A percentile compares a stretch with the other conserved stretches of the same genome.
phyloP scores from a whole-genome alignment of 2,113 vertebrate species.

The Pogonocichla stellata region DNA sequence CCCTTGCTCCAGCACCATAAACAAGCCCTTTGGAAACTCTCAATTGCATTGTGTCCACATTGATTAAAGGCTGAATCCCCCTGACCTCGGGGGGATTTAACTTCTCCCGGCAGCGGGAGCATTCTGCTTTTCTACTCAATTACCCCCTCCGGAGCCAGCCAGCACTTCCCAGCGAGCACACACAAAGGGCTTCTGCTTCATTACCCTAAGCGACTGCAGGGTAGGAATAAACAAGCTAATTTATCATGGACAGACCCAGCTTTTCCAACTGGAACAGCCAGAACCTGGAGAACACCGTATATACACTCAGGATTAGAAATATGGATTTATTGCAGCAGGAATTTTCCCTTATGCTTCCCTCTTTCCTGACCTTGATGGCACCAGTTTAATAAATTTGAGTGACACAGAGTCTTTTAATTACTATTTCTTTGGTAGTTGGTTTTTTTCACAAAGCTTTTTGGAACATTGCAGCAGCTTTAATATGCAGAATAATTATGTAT shows the following conservation, averaged over 20 bases:
- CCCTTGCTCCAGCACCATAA: conserved; percentile 65
- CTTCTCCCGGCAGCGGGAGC: conserved; percentile 83
- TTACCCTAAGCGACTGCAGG: conserved; percentile 88
- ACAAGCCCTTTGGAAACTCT: conserved; percentile 74
- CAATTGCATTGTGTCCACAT: conserved; percentile 80
- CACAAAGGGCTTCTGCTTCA: conserved; percentile 92
- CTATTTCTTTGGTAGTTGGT: neutral
- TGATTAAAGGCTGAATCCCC: conserved; percentile 80
- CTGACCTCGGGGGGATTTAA: conserved; percentile 84
- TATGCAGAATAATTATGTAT: neutral
- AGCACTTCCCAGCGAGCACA: conserved; percentile 81
- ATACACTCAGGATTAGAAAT: neutral
- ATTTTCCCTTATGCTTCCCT: neutral
- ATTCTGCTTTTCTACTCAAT: conserved; percentile 91
- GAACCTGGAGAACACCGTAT: rapidly evolving
- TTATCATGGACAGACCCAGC: conserved; percentile 74
- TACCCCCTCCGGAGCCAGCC: conserved; percentile 79
- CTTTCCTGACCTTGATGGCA: neutral
- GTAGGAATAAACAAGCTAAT: conserved; percentile 89
- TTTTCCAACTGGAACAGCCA: neutral
- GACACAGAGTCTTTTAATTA: rapidly evolving
- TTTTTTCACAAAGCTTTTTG: neutral
- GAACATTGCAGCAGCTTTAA: neutral
- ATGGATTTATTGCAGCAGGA: rapidly evolving
- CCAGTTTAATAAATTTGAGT: rapidly evolving